phyloP scores from a whole-genome alignment of 2,888 invertebrate species.

The Rhodophaea formosa region DNA sequence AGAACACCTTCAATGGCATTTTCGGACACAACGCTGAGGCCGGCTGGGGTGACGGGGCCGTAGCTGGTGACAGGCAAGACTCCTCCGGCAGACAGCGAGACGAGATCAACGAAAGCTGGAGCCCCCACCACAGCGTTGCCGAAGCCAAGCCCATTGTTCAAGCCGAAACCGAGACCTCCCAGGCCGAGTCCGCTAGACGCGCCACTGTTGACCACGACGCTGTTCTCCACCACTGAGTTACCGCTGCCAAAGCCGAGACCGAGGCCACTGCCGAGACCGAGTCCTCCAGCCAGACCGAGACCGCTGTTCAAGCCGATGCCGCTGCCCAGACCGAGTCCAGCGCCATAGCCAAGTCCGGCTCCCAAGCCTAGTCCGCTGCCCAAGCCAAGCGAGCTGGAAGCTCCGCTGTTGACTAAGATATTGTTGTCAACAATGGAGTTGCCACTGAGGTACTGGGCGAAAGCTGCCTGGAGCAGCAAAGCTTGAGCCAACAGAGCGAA shows the following conservation, averaged over 20 bases:
- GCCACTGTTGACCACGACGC: background rate
- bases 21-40: slow-evolving; percentile 48
- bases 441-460: slow-evolving; percentile 29
- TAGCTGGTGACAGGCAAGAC: slow-evolving; percentile 44
- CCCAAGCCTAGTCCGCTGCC: background rate
- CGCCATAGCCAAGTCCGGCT: background rate
- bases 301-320: background rate
- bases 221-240: background rate
- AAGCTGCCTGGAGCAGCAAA: slow-evolving; percentile 26
- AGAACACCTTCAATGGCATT: slow-evolving; percentile 50
- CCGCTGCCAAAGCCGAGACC: background rate
- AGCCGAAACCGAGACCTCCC: slow-evolving; percentile 14
- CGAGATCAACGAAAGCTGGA: slow-evolving; percentile 29
- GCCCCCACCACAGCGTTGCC: slow-evolving; percentile 19
- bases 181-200: background rate
- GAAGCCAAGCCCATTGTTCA: slow-evolving; percentile 2
- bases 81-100: slow-evolving; percentile 44
- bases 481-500: slow-evolving; percentile 17
- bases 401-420: slow-evolving; percentile 15
- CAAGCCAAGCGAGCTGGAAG: background rate
- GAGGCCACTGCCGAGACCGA: slow-evolving; percentile 5
- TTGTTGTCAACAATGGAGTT: slow-evolving; percentile 23
- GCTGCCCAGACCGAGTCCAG: background rate
- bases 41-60: slow-evolving; percentile 46
- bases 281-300: slow-evolving; percentile 21